phyloP scores from a whole-genome alignment of 2,888 invertebrate species.

The Troilus luridus region DNA sequence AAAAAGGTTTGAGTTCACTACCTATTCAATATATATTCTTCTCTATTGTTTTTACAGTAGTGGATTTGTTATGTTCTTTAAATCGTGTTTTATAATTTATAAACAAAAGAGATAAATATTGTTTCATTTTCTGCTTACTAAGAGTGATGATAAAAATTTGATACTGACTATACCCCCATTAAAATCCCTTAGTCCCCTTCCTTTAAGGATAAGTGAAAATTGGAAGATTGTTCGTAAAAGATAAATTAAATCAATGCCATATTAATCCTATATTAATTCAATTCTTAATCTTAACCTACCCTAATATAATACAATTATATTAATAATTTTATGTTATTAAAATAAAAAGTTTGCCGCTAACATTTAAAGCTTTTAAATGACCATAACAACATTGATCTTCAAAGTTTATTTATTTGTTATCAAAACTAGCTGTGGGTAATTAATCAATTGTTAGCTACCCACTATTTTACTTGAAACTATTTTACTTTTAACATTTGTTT shows the following conservation, averaged over 20 bases:
- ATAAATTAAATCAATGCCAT: neutral
- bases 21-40: neutral
- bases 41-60: neutral
- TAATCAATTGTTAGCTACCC: neutral
- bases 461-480: too few species aligned
- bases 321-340: neutral
- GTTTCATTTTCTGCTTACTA: neutral
- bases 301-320: neutral
- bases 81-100: neutral
- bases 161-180: conserved; percentile 23
- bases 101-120: neutral
- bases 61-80: neutral
- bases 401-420: neutral
- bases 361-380: neutral
- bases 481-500: too few species aligned
- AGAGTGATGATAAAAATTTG: neutral
- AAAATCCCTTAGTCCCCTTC: neutral
- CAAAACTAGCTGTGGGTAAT: neutral
- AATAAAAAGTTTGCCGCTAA: neutral
- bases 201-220: neutral
- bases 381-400: neutral
- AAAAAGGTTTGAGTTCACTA: neutral
- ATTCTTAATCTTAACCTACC: neutral
- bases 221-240: neutral
- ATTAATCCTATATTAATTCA: neutral